Evolutionary conservation across 2,113 vertebrate species (phyloP).

Genomic region (Sinocyclocheilus anophthalmus): DNA sequence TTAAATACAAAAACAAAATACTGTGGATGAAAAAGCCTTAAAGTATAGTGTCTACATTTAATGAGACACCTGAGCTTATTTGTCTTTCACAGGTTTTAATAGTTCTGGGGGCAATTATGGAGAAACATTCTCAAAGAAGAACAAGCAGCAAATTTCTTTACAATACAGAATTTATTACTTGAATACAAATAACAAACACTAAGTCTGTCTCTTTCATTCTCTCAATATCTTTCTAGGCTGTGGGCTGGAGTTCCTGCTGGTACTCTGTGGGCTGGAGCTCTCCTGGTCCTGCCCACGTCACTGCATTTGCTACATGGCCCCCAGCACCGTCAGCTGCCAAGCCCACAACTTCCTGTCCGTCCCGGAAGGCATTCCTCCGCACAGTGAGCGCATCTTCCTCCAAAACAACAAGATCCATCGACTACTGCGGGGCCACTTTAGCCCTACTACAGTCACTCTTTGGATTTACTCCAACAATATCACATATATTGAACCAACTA

Average conservation of each 20-base stretch:
- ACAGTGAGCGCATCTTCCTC: slow-evolving; percentile 95
- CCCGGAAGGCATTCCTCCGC: slow-evolving; percentile 91
- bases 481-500: slow-evolving; percentile 90
- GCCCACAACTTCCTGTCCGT: slow-evolving; percentile 92
- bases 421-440: slow-evolving; percentile 90
- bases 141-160: not conserved
- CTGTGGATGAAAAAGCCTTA: not conserved
- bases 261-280: slow-evolving; percentile 86
- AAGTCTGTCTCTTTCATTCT: slow-evolving; percentile 21
- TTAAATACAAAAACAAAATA: not conserved
- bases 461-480: slow-evolving; percentile 99
- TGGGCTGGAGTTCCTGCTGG: slow-evolving; percentile 89
- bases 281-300: slow-evolving; percentile 87
- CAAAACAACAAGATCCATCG: slow-evolving; percentile 97
- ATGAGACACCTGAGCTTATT: not conserved
- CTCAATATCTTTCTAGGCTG: slow-evolving; percentile 72
- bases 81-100: not conserved
- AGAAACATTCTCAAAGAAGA: not conserved
- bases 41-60: not conserved
- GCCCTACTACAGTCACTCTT: slow-evolving; percentile 89
- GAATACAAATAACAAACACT: not conserved
- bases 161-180: not conserved
- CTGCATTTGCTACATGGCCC: slow-evolving; percentile 94
- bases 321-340: slow-evolving; percentile 97
- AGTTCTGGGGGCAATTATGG: not conserved